Conservation (phyloP, 2,113 vertebrate genomes). For the Irena cyanogastra region DNA sequence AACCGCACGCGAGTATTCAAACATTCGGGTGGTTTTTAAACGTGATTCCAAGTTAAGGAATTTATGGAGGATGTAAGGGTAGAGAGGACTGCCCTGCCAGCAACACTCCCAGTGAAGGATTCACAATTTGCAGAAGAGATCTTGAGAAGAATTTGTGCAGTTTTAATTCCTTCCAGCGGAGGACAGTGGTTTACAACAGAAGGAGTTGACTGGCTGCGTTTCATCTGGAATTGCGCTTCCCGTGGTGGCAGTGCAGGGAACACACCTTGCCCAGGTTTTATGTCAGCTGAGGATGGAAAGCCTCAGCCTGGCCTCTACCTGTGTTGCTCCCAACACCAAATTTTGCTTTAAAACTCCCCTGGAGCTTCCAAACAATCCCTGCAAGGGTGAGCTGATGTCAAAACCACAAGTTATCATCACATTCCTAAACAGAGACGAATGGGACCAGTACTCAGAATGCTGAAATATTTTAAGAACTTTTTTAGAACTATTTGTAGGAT, state of each 20-base stretch:
- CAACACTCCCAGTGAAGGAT: background rate
- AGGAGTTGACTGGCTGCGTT: background rate
- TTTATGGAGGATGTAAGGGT: rapidly evolving
- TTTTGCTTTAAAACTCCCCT: background rate
- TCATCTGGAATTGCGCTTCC: background rate
- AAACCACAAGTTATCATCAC: background rate
- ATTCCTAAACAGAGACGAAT: background rate
- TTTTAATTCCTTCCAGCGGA: constrained; percentile 50
- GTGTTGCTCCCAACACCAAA: background rate
- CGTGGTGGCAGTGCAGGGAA: rapidly evolving
- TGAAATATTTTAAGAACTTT: background rate
- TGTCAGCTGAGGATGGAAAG: rapidly evolving
- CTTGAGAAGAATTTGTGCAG: background rate
- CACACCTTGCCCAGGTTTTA: background rate
- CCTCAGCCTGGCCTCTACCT: background rate
- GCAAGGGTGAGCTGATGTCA: background rate
- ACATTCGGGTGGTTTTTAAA: background rate
- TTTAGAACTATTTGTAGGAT: background rate
- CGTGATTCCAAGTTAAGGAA: rapidly evolving
- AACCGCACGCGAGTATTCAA: rapidly evolving
- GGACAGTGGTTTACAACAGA: constrained; percentile 49
- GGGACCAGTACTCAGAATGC: background rate
- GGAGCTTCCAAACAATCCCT: background rate
- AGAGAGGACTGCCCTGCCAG: background rate
- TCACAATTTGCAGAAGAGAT: rapidly evolving